Conservation (phyloP, 2,888 invertebrate species). For the Rhabditoides inermis region DNA sequence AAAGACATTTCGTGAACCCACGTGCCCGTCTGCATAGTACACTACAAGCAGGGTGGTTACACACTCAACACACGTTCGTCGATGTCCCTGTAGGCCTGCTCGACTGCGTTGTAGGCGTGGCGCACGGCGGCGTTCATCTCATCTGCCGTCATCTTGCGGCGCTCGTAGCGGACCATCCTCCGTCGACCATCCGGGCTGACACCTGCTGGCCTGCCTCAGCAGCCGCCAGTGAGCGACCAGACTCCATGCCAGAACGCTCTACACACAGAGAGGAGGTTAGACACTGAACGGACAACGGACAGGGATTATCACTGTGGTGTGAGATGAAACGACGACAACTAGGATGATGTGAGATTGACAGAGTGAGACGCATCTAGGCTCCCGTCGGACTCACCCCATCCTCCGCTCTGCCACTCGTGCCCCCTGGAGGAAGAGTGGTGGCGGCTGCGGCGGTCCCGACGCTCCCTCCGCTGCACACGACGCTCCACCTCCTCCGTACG, state of each 20-base stretch:
- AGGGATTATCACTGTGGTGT: neutral
- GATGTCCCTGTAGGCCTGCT: conserved; percentile 24
- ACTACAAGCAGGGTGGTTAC: too few relatives aligned
- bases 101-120: conserved; percentile 38
- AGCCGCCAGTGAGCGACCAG: too few relatives aligned
- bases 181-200: too few relatives aligned
- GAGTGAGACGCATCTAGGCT: neutral
- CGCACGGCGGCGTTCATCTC: conserved; percentile 34
- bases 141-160: conserved; percentile 31
- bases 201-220: too few relatives aligned
- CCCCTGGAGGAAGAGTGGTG: conserved; percentile 30
- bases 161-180: conserved; percentile 18
- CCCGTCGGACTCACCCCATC: neutral
- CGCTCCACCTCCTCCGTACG: conserved; percentile 52
- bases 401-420: conserved; percentile 6
- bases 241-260: too few relatives aligned
- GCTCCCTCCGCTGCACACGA: conserved; percentile 39
- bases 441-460: conserved; percentile 24
- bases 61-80: conserved; percentile 16
- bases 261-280: conserved; percentile 12
- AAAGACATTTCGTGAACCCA: too few relatives aligned
- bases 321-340: neutral
- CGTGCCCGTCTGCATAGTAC: too few relatives aligned
- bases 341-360: neutral
- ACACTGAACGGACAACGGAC: conserved; percentile 4